A percentile compares a stretch with the other conserved stretches of the same genome.
These are phyloP conservation scores for Salticus scenicus DNA, from an alignment of 2,888 invertebrate species.

Conservation along the genomic window DNA sequence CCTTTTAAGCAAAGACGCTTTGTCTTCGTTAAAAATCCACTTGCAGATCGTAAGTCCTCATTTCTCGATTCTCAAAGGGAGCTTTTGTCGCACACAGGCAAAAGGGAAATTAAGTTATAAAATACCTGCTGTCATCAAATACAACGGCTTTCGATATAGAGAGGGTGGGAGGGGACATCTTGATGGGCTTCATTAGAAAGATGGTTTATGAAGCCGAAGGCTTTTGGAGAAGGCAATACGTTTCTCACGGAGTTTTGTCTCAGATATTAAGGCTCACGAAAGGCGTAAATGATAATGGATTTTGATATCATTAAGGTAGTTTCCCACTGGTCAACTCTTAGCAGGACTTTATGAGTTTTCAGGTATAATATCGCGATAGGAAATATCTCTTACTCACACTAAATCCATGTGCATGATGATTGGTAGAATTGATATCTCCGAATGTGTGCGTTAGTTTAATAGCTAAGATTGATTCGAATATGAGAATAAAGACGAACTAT, in stretches of 20 bases:
- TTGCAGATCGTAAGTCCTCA: slow-evolving; percentile 25
- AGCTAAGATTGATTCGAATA: too few relatives aligned
- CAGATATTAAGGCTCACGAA: background rate
- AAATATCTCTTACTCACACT: background rate
- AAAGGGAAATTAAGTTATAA: slow-evolving; percentile 12
- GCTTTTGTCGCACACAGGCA: background rate
- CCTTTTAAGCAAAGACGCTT: slow-evolving; percentile 22
- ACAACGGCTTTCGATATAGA: background rate
- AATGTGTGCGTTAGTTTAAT: too few relatives aligned
- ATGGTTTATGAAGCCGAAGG: background rate
- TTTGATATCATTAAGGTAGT: background rate
- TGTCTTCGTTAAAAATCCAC: slow-evolving; percentile 21
- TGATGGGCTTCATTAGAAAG: slow-evolving; percentile 12
- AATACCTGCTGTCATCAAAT: slow-evolving; percentile 11
- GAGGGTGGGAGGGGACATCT: background rate
- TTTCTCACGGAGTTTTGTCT: background rate
- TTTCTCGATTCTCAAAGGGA: slow-evolving; percentile 12
- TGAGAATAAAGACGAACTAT: too few relatives aligned
- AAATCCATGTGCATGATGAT: too few relatives aligned
- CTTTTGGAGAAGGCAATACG: slow-evolving; percentile 1
- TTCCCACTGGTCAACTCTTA: background rate
- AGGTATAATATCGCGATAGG: background rate
- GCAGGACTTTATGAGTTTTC: background rate
- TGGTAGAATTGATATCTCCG: too few relatives aligned
- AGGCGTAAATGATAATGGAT: slow-evolving; percentile 7